These are phyloP conservation scores for Odontesthes bonariensis DNA, from an alignment of 2,113 vertebrate species.

Conservation along the genomic window DNA sequence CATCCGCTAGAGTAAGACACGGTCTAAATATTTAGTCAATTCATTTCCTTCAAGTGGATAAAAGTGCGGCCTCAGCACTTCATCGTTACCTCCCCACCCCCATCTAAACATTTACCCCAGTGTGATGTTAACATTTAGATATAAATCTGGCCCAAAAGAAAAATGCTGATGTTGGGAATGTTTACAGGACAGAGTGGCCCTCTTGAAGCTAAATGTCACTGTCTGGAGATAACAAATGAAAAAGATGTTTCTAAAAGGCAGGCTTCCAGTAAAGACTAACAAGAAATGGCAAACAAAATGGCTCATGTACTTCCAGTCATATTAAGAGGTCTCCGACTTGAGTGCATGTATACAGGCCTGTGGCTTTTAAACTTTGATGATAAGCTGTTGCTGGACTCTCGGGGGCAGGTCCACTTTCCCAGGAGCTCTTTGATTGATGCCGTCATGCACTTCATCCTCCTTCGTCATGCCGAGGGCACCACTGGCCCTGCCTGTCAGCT, in stretches of 20 bases:
- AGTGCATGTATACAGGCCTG: background rate
- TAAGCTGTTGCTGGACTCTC: background rate
- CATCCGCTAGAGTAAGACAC: conserved; percentile 68
- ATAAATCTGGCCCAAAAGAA: conserved; percentile 74
- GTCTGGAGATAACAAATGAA: conserved; percentile 60
- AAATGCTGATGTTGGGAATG: conserved; percentile 78
- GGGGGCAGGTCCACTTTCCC: conserved; percentile 28
- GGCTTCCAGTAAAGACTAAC: conserved; percentile 32
- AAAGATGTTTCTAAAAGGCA: conserved; percentile 46
- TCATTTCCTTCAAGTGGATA: conserved; percentile 73
- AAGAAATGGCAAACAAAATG: conserved; percentile 37
- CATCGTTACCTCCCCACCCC: conserved; percentile 39
- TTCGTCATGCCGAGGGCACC: conserved; percentile 12
- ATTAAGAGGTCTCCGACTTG: background rate
- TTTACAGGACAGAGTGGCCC: conserved; percentile 68
- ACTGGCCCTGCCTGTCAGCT: conserved; percentile 44
- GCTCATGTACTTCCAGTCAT: background rate
- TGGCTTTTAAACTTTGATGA: background rate
- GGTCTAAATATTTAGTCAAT: conserved; percentile 82
- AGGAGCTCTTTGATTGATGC: conserved; percentile 26
- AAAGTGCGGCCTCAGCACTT: conserved; percentile 53
- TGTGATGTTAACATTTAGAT: conserved; percentile 79
- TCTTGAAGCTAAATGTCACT: conserved; percentile 68
- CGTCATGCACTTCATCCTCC: background rate
- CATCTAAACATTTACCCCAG: conserved; percentile 80